phyloP scores from a whole-genome alignment of 2,113 vertebrate genomes.

The Callithrix jacchus region DNA sequence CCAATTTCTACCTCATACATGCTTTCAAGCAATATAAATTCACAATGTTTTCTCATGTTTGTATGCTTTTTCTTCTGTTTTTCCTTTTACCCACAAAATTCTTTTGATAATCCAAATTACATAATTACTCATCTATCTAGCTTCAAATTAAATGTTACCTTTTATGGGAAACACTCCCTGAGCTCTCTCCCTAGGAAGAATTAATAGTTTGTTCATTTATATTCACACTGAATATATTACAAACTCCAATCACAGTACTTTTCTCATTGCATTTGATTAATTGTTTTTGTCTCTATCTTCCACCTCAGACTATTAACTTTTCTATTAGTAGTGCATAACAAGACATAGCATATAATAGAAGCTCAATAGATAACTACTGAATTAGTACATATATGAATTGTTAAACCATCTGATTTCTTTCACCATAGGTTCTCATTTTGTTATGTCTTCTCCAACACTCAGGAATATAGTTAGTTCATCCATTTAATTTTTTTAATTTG shows the following conservation, averaged over 20 bases:
- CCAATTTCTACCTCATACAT: neutral
- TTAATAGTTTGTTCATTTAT: neutral
- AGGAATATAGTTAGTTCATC: neutral
- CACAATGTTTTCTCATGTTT: neutral
- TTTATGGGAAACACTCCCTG: neutral
- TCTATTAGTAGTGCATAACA: neutral
- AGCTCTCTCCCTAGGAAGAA: neutral
- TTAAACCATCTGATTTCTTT: neutral
- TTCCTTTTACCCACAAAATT: neutral
- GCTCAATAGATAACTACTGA: neutral
- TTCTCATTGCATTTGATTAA: neutral
- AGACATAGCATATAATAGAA: neutral
- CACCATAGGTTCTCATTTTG: neutral
- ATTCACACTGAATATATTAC: neutral
- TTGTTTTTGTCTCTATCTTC: neutral
- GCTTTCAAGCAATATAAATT: neutral
- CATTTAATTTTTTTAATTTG: neutral
- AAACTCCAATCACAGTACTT: neutral
- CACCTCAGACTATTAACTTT: neutral
- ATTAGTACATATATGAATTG: neutral
- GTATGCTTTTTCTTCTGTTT: neutral
- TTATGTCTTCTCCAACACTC: neutral
- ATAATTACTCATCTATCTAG: neutral
- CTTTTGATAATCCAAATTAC: neutral
- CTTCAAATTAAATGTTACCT: neutral